Percentiles rank a stretch among this genome's conserved stretches.
Evolutionary conservation across 1,140 invertebrate species (phyloP).

Genomic region (Lordiphosa clarofinis): DNA sequence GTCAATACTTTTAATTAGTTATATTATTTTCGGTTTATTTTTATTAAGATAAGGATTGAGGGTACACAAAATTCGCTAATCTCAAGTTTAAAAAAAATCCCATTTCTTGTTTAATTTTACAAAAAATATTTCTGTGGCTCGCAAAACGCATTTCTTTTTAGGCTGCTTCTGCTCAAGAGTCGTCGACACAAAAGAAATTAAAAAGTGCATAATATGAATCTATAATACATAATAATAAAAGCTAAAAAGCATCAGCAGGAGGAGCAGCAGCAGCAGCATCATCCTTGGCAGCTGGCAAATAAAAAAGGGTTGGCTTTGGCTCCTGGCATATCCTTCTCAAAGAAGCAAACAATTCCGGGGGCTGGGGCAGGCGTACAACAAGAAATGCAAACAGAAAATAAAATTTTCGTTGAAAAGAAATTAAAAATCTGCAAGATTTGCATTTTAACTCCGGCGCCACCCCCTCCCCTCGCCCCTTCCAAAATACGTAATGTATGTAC

Average conservation of each 20-base stretch:
- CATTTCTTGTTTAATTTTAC: slow-evolving; percentile 36
- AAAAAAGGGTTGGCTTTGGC: slow-evolving; percentile 63
- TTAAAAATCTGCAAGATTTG: slow-evolving; percentile 78
- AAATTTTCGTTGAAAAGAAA: slow-evolving; percentile 78
- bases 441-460: slow-evolving; percentile 50
- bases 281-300: slow-evolving; percentile 50
- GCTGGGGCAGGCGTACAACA: slow-evolving; percentile 35
- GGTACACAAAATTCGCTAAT: neutral
- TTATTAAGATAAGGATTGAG: too few species aligned
- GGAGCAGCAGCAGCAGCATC: slow-evolving; percentile 16
- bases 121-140: neutral
- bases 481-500: slow-evolving; percentile 48
- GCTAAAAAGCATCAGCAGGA: slow-evolving; percentile 45
- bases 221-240: slow-evolving; percentile 76
- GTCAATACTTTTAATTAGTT: too few species aligned
- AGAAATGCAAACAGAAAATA: slow-evolving; percentile 77
- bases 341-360: neutral
- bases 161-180: slow-evolving; percentile 30
- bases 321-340: slow-evolving; percentile 19
- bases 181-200: slow-evolving; percentile 64
- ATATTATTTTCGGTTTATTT: too few species aligned
- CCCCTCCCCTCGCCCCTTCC: neutral
- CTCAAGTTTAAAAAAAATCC: neutral
- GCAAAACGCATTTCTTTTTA: slow-evolving; percentile 55
- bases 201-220: slow-evolving; percentile 78